These are phyloP conservation scores for Hexactinellida sp. DNA, from an alignment of 37 sponge, comb jelly and placozoan genomes.

Conservation along the genomic window DNA sequence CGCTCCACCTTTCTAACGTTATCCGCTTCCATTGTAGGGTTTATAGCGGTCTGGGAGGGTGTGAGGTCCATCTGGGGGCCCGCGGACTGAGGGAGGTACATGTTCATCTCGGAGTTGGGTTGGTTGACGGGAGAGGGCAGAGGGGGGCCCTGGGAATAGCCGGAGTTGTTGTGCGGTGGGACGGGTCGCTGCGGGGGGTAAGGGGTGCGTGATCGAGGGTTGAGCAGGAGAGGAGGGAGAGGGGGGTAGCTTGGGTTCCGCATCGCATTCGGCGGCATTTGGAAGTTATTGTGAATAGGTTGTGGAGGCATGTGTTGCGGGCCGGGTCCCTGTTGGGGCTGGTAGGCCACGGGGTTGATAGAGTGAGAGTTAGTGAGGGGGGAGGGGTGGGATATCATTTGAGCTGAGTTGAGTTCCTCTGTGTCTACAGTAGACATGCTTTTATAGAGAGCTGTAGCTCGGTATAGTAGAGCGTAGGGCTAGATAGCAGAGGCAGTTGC, in stretches of 20 bases:
- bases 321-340: background rate
- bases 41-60: background rate
- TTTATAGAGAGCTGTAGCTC: background rate
- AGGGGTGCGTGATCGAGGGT: background rate
- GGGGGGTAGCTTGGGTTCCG: background rate
- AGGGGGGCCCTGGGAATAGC: background rate
- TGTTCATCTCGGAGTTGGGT: background rate
- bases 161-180: background rate
- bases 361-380: constrained; percentile 15
- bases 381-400: constrained; percentile 16
- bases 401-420: background rate
- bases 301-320: background rate
- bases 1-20: background rate
- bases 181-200: background rate
- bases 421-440: constrained; percentile 12
- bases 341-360: background rate
- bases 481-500: background rate
- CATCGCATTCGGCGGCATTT: background rate
- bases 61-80: background rate
- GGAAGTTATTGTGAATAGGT: background rate
- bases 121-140: background rate
- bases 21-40: background rate
- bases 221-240: background rate
- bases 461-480: background rate
- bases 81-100: background rate